A percentile compares a stretch with the other conserved stretches of the same genome.
Conservation (phyloP, 2,113 vertebrate species). For the Ictalurus furcatus region DNA sequence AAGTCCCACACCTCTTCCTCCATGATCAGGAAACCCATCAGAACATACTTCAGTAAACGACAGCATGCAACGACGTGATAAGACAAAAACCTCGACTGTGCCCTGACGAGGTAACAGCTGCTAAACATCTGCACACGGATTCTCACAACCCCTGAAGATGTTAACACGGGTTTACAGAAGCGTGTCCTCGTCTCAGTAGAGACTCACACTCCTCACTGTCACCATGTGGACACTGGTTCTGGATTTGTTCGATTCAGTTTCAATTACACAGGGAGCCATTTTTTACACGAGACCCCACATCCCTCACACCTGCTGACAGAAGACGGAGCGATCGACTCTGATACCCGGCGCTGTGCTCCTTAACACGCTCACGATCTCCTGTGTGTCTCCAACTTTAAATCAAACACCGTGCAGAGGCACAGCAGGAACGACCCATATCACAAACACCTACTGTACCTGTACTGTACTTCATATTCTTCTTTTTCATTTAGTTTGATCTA, state of each 20-base stretch:
- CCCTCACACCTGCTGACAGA: slow-evolving; percentile 29
- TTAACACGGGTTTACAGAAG: background rate
- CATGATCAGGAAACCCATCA: background rate
- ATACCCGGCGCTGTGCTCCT: slow-evolving; percentile 14
- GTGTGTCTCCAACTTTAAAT: background rate
- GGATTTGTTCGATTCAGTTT: slow-evolving; percentile 26
- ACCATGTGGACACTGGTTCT: background rate
- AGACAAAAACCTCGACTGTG: background rate
- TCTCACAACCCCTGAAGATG: background rate
- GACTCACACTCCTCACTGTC: slow-evolving; percentile 33
- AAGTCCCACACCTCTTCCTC: background rate
- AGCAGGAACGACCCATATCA: background rate
- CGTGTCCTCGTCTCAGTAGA: background rate
- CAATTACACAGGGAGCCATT: slow-evolving; percentile 40
- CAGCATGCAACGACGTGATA: background rate
- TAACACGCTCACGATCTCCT: background rate
- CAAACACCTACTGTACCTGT: no score
- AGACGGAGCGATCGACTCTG: slow-evolving; percentile 28
- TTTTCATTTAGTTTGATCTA: background rate
- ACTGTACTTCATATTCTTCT: background rate
- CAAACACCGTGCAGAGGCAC: background rate
- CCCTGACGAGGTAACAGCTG: background rate
- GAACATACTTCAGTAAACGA: background rate
- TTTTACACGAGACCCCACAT: slow-evolving; percentile 33
- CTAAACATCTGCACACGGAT: background rate